phyloP scores from a whole-genome alignment of 1,140 invertebrate genomes.

The Rhopalosiphum padi region DNA sequence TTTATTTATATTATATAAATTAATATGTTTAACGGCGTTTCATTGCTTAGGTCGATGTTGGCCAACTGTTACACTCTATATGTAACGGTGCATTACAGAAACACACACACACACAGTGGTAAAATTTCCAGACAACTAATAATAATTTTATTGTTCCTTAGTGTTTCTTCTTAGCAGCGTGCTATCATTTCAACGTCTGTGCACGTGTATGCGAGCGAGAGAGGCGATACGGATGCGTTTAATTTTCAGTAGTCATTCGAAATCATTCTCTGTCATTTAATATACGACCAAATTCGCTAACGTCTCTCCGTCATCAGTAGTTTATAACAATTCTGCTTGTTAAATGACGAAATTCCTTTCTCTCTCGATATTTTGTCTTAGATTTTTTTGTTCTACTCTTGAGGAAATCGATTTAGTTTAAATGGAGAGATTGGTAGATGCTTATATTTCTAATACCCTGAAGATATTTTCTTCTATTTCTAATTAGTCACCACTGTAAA shows the following conservation, averaged over 20 bases:
- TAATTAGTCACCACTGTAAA: neutral
- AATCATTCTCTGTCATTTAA: neutral
- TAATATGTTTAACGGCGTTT: neutral
- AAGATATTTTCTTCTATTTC: neutral
- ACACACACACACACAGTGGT: neutral
- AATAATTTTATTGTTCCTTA: conserved; percentile 39
- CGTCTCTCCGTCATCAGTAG: neutral
- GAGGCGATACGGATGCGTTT: neutral
- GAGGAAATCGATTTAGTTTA: neutral
- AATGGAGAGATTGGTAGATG: neutral
- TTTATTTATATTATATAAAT: neutral
- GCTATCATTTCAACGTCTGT: neutral
- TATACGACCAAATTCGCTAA: neutral
- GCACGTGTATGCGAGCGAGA: neutral
- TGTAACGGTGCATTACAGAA: neutral
- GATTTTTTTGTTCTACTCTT: neutral
- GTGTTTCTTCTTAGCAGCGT: neutral
- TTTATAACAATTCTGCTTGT: conserved; percentile 10
- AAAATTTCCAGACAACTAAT: conserved; percentile 21
- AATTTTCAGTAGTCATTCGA: neutral
- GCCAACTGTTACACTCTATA: conserved; percentile 34
- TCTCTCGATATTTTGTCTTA: neutral
- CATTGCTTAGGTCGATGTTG: neutral
- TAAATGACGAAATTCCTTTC: neutral
- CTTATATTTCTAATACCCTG: neutral